A percentile compares a stretch with the other conserved stretches of the same genome.
Conservation (phyloP, 2,113 vertebrate species). For the Sturnira hondurensis region DNA sequence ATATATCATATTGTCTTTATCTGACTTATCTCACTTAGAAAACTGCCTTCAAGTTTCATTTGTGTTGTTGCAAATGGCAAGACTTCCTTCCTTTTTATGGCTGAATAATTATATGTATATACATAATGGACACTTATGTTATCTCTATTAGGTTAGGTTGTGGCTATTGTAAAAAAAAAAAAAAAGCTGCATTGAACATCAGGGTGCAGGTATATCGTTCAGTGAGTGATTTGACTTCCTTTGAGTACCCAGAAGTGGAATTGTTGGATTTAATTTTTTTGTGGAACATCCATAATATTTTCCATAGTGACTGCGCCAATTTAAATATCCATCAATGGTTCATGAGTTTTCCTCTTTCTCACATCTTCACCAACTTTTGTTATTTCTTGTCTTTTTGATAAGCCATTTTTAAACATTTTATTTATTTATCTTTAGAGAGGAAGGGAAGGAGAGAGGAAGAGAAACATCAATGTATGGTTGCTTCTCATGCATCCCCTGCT, state of each 20-base stretch:
- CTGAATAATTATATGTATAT: background rate
- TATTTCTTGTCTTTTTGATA: background rate
- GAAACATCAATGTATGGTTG: too few species aligned
- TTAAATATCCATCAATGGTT: background rate
- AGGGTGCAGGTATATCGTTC: background rate
- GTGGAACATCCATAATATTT: background rate
- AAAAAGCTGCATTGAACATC: background rate
- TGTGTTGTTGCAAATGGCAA: background rate
- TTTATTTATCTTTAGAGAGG: too few species aligned
- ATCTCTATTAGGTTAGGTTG: too few species aligned
- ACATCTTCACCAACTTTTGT: background rate
- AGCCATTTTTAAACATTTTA: too few species aligned
- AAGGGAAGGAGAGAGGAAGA: too few species aligned
- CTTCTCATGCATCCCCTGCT: too few species aligned
- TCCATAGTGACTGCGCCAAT: background rate
- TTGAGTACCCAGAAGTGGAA: background rate
- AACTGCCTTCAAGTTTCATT: background rate
- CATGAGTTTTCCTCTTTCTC: background rate
- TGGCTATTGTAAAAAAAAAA: background rate
- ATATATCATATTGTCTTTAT: background rate
- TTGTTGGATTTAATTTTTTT: background rate
- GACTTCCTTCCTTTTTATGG: background rate
- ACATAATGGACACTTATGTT: background rate
- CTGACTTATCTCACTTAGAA: background rate
- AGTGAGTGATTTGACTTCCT: background rate